phyloP scores from a whole-genome alignment of 1,140 invertebrate species.

The Drosophila triauraria region DNA sequence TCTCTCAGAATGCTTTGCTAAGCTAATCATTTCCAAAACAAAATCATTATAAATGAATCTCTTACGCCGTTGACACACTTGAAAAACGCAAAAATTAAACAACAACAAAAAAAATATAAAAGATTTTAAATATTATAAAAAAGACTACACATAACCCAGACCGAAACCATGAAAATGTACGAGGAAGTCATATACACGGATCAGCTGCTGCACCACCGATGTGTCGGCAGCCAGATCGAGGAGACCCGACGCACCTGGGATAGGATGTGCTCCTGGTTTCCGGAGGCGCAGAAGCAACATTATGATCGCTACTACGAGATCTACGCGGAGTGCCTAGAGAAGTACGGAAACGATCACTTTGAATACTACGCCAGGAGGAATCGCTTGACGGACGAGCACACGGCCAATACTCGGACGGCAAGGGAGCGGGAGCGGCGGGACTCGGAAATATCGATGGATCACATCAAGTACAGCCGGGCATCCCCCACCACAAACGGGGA shows the following conservation, averaged over 20 bases:
- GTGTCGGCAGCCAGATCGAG: constrained; percentile 4
- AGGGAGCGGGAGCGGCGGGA: neutral
- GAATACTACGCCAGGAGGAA: constrained; percentile 34
- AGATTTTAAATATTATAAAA: neutral
- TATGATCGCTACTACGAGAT: constrained; percentile 26
- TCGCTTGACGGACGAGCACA: constrained; percentile 1
- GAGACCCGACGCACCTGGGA: constrained; percentile 30
- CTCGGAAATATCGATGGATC: constrained; percentile 15
- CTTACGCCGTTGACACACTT: neutral
- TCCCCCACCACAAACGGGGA: constrained; percentile 41
- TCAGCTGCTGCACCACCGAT: constrained; percentile 38
- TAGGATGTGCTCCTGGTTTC: constrained; percentile 29
- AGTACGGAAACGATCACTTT: constrained; percentile 38
- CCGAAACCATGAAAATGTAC: constrained; percentile 4
- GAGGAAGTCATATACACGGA: constrained; percentile 26
- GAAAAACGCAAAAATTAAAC: neutral
- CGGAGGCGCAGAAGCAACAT: constrained; percentile 8
- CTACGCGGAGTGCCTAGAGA: constrained; percentile 36
- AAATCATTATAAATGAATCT: neutral
- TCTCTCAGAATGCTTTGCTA: neutral
- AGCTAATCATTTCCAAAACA: neutral
- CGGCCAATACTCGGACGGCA: neutral
- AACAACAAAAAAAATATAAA: neutral
- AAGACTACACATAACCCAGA: neutral
- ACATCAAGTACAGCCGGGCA: constrained; percentile 16